Base-by-base conservation (phyloP, 2,797 vertebrate genomes). In the Oreonectes daqikongensis region DNA sequence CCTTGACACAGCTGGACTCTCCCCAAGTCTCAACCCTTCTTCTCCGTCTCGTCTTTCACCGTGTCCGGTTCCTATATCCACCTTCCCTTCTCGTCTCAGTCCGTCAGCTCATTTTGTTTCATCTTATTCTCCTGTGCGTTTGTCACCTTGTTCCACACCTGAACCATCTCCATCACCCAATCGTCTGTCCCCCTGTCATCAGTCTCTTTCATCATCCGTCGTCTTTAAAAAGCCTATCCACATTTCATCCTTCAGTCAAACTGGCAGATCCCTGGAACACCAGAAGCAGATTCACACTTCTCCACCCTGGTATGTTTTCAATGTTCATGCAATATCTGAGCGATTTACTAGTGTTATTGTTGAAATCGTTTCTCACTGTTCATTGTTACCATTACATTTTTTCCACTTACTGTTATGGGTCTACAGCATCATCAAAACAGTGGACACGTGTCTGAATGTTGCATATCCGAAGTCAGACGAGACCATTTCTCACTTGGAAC, bases 141-240 rank as follows among this genome's bases (percentile, higher is more conserved):
- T 68, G 53, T 79, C 82, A 35, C 72, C 82, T 46, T 65, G 64
- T 59, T n/a, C 69, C 52, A 72, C 79, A 70, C 79, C 40, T 44
- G 82, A 89, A 69, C 28, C 72, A 35, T 81, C 87, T 67, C 78
- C 65, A 22, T 78, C 61, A 18, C 75, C 85, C 28, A 86, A 69
- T 60, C 85, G 71, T 72, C 68, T 61, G 1, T 80, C 78, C 18
- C 40, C 68, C 28, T 72, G 63, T 59, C 86, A 87, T 42, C 67
- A 84, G 75, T 72, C 88, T 8, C 90, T 92, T n/a, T 89, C 90
- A 2, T 90, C 93, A 53, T 91, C 93, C 12, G 77, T 93, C 71
- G 84, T 93, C 83, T 90, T 82, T 73, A 93, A 91, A 87, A 92
- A 88, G 84, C 85, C 84, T 10, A 92, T 93, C 79, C 86, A 90